These are phyloP conservation scores for Darevskia mixta DNA, from an alignment of 2,797 vertebrate species.

Conservation along the genomic window DNA sequence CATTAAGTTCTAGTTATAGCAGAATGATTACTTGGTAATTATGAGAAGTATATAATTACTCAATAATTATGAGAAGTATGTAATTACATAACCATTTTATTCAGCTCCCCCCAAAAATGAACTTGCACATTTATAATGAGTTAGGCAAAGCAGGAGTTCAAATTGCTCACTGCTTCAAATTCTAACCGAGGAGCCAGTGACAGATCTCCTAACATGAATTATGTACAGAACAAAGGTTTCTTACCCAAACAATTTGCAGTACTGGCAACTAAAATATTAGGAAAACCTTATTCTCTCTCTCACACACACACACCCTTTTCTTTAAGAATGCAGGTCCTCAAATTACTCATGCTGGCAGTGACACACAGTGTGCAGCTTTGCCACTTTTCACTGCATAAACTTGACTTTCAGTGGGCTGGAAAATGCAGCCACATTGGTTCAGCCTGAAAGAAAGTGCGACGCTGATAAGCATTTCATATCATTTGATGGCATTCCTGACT, in stretches of 20 bases:
- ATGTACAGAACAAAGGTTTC: constrained; percentile 48
- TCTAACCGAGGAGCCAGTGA: constrained; percentile 29
- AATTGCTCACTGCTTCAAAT: constrained; percentile 51
- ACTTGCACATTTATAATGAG: constrained; percentile 71
- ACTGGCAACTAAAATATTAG: constrained; percentile 42
- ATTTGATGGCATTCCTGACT: constrained; percentile 48
- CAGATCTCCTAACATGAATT: constrained; percentile 21
- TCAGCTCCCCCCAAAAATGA: constrained; percentile 72
- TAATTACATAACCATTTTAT: constrained; percentile 83
- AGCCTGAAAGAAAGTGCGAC: constrained; percentile 58
- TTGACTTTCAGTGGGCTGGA: constrained; percentile 70
- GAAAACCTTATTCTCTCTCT: neutral
- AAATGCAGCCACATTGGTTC: constrained; percentile 67
- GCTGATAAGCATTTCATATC: constrained; percentile 62
- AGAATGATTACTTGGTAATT: constrained; percentile 85
- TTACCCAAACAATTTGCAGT: constrained; percentile 33
- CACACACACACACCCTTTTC: neutral
- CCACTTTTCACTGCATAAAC: constrained; percentile 60
- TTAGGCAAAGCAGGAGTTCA: constrained; percentile 50
- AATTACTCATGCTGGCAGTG: constrained; percentile 8
- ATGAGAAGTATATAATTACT: constrained; percentile 86
- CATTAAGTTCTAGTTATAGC: constrained; percentile 84
- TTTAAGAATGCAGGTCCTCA: constrained; percentile 58
- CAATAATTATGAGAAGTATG: constrained; percentile 85
- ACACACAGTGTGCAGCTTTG: constrained; percentile 52